Base-by-base conservation (phyloP, 2,113 vertebrate genomes). In the Phalacrocorax aristotelis region DNA sequence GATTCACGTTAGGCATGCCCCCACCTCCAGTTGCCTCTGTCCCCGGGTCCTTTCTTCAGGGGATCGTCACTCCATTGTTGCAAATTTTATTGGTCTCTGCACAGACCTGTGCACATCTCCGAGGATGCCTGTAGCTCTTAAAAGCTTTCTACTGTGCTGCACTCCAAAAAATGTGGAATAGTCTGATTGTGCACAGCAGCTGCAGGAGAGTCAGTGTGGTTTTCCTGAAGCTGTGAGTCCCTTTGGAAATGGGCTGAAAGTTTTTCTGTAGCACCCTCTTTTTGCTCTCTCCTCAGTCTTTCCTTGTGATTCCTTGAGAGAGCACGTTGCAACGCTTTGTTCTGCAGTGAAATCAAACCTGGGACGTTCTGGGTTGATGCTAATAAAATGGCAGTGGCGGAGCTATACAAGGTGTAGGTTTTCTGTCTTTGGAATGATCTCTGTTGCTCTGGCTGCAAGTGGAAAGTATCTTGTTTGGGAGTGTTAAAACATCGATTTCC, bases 361-460 rank as follows among this genome's bases (percentile, higher is more conserved):
- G 57, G 65, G 46, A 15, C 4, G 0, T n/a, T 75, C 1, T 3
- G 40, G 55, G 26, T 13, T 57, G 61, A 11, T 54, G 61, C 27
- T 58, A 30, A 66, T 65, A 25, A 66, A 85, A 13, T 38, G 82
- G 26, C 36, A 70, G 23, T 6, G 66, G 32, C 10, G 48, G 89
- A 49, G 61, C 58, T 83, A n/a, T 26, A 44, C 0, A 3, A 57
- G 29, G 46, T 74, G 84, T n/a, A 48, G 86, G 32, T 2, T 65
- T 46, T 57, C 25, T 87, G 65, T 25, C 78, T 74, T 57, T 44
- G 64, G 77, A n/a, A 52, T 13, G 38, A 42, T 38, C 26, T 71
- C 69, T 70, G 64, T 13, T 65, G 21, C 38, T 76, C 48, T 30
- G 72, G 20, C 46, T 94, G 75, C 51, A 51, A 69, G 51, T 15